phyloP scores from a whole-genome alignment of 1,140 invertebrate species.

The Neoseiulus cucumeris region DNA sequence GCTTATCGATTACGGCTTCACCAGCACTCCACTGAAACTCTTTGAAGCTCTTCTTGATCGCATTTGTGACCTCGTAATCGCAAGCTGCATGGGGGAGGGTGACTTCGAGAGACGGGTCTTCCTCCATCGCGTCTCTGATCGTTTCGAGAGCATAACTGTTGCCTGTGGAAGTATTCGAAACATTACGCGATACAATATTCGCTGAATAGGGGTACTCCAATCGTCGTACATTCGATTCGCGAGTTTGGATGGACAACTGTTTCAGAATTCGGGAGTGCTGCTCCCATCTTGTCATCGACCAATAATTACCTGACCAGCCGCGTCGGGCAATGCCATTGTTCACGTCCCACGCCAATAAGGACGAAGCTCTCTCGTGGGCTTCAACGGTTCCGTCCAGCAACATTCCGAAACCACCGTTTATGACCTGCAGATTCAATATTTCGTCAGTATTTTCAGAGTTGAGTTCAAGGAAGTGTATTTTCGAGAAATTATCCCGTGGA shows the following conservation, averaged over 20 bases:
- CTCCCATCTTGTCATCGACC: background rate
- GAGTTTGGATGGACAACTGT: too few relatives aligned
- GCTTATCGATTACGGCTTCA: too few relatives aligned
- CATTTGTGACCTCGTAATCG: background rate
- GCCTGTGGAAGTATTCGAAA: conserved; percentile 27
- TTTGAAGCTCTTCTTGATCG: background rate
- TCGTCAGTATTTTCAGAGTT: background rate
- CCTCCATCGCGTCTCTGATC: conserved; percentile 33
- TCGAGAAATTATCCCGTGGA: background rate
- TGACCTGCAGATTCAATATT: conserved; percentile 38
- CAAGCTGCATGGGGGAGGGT: conserved; percentile 29
- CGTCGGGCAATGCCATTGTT: conserved; percentile 37
- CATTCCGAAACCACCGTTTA: conserved; percentile 47
- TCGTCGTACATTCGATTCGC: too few relatives aligned
- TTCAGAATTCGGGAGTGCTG: too few relatives aligned
- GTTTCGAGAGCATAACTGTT: conserved; percentile 34
- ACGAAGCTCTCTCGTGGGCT: conserved; percentile 29
- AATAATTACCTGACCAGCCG: conserved; percentile 25
- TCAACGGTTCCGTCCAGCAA: conserved; percentile 40
- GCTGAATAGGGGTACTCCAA: background rate
- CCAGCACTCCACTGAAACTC: too few relatives aligned
- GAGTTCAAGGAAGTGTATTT: background rate
- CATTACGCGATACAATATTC: background rate
- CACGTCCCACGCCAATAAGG: conserved; percentile 45
- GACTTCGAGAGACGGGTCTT: conserved; percentile 30